A percentile compares a stretch with the other conserved stretches of the same genome.
Conservation (phyloP, 2,797 vertebrate genomes). For the Hylomyscus alleni region DNA sequence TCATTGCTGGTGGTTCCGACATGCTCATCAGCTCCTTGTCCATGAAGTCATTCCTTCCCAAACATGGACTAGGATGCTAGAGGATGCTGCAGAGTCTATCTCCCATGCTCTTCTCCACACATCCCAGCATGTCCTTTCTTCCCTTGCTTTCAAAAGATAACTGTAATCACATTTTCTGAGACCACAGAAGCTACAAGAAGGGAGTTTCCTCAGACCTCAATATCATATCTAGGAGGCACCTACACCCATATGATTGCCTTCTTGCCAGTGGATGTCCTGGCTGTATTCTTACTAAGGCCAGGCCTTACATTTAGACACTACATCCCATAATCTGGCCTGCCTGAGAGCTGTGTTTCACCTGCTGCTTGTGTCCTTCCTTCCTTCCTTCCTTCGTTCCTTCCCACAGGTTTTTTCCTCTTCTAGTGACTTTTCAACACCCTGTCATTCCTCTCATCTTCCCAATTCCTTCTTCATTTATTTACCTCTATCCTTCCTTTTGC, state of each 20-base stretch:
- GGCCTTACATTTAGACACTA: background rate
- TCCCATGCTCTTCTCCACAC: background rate
- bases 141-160: background rate
- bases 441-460: background rate
- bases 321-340: background rate
- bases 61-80: background rate
- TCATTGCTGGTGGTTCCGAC: no score
- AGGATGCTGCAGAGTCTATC: background rate
- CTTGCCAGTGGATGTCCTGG: background rate
- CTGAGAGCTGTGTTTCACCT: background rate
- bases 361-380: background rate
- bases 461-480: background rate
- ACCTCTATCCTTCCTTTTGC: background rate
- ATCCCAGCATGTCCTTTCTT: background rate
- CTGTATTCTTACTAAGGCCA: background rate
- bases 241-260: background rate
- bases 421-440: background rate
- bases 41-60: background rate
- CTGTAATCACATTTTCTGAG: background rate
- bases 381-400: background rate
- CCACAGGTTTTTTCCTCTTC: background rate
- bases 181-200: background rate
- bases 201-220: background rate
- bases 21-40: background rate
- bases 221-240: background rate